Conservation (phyloP, 2,888 invertebrate species). For the Dicyrtomina minuta region DNA sequence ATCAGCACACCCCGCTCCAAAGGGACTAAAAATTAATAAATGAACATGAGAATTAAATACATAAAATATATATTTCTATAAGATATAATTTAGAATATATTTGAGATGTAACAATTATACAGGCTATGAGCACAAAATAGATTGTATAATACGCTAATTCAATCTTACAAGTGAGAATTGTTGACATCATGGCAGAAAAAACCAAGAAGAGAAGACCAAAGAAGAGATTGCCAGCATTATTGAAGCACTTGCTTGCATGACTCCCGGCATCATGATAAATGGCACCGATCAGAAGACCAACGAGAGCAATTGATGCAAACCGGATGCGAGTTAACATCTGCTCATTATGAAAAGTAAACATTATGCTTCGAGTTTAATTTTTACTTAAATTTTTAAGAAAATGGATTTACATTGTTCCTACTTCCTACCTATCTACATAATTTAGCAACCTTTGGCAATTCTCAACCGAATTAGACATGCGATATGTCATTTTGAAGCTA, state of each 20-base stretch:
- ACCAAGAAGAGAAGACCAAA: constrained; percentile 95
- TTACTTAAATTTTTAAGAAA: no score
- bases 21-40: constrained; percentile 72
- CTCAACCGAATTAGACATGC: no score
- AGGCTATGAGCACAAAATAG: no score
- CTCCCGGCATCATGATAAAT: constrained; percentile 85
- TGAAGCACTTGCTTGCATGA: constrained; percentile 89
- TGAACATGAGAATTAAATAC: neutral
- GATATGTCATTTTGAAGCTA: no score
- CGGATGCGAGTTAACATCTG: constrained; percentile 87
- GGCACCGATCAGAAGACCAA: constrained; percentile 87
- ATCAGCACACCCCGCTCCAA: constrained; percentile 93
- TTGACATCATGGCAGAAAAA: constrained; percentile 98
- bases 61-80: neutral
- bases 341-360: neutral
- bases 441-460: no score
- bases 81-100: neutral
- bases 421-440: no score
- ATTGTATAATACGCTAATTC: no score
- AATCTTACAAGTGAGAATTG: constrained; percentile 89
- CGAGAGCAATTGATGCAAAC: constrained; percentile 83
- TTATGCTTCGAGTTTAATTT: no score
- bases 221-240: constrained; percentile 93
- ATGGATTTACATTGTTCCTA: no score
- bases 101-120: no score